A percentile compares a stretch with the other conserved stretches of the same genome.
Conservation (phyloP, 2,797 vertebrate genomes). For the Enteromius thamalakanensis region DNA sequence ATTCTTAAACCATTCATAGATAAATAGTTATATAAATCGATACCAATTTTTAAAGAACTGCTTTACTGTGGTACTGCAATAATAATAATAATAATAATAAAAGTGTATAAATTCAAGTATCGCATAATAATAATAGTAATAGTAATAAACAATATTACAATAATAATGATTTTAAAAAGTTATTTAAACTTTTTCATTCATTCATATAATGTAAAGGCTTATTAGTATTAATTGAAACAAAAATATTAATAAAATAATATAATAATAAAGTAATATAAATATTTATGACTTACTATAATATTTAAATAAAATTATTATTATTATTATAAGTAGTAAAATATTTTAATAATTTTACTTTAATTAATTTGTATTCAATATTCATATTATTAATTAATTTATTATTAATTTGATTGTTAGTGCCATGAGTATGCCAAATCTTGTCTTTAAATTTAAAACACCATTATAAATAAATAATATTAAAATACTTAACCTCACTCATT, state of each 20-base stretch:
- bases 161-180: neutral
- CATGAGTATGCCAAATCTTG: neutral
- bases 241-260: neutral
- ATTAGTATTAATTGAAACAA: neutral
- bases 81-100: neutral
- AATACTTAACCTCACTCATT: no score
- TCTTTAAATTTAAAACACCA: neutral
- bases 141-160: neutral
- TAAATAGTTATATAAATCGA: neutral
- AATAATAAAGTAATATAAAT: neutral
- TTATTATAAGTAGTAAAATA: neutral
- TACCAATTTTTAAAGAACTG: neutral
- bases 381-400: neutral
- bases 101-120: neutral
- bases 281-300: neutral
- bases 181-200: neutral
- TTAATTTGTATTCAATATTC: neutral
- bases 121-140: neutral
- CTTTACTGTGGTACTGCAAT: neutral
- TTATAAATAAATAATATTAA: neutral
- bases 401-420: neutral
- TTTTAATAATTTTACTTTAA: neutral
- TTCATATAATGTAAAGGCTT: neutral
- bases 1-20: neutral
- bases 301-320: neutral